Evolutionary conservation across 2,888 invertebrate genomes (phyloP).

Genomic region (Amphipoea lucens): DNA sequence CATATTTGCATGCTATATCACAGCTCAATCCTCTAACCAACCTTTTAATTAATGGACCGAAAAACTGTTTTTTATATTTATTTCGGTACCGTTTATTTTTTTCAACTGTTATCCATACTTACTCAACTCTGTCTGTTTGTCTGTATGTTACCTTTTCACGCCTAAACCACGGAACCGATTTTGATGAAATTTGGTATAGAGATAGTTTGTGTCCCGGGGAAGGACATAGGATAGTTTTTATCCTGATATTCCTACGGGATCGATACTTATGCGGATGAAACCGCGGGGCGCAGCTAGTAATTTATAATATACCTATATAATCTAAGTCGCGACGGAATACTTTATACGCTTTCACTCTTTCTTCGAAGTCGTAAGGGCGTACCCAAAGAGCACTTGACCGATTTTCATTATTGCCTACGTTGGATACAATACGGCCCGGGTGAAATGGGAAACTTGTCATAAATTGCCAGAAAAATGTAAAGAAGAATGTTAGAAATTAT

Average conservation of each 20-base stretch:
- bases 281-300: no score
- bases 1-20: not conserved
- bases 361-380: not conserved
- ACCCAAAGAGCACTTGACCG: slow-evolving; percentile 43
- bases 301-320: no score
- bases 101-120: no score
- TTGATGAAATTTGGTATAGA: no score
- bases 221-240: no score
- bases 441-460: not conserved
- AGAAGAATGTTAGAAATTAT: not conserved
- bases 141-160: no score
- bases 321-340: not conserved
- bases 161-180: no score
- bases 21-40: not conserved
- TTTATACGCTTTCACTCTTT: not conserved
- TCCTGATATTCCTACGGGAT: no score
- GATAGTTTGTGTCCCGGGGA: no score
- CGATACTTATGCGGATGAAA: no score
- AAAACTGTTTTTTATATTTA: not conserved
- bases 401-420: slow-evolving; percentile 22
- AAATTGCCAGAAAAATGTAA: not conserved
- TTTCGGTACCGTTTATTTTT: not conserved
- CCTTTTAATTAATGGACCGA: not conserved
- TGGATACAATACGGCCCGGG: not conserved
- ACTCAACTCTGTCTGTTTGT: no score